These are phyloP conservation scores for Nymphalis polychloros DNA, from an alignment of 2,888 invertebrate species.

Conservation along the genomic window DNA sequence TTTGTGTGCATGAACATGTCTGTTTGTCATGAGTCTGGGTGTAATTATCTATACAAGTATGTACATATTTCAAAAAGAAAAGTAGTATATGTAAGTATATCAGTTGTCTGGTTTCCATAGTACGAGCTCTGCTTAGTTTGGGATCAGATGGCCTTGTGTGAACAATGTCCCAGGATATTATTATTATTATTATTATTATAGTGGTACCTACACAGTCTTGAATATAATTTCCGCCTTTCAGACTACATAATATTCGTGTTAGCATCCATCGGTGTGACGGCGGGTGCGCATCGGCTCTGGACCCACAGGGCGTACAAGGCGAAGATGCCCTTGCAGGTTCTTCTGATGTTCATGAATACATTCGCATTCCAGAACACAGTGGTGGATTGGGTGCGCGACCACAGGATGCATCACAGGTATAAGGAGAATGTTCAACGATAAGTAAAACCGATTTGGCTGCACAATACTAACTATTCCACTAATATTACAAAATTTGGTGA, in stretches of 20 bases:
- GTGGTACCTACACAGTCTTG: too few relatives aligned
- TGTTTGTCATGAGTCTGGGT: too few relatives aligned
- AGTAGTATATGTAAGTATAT: too few relatives aligned
- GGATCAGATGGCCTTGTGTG: too few relatives aligned
- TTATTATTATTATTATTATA: too few relatives aligned
- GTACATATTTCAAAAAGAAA: too few relatives aligned
- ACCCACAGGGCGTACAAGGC: slow-evolving; percentile 51
- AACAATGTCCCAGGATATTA: too few relatives aligned
- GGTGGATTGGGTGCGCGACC: slow-evolving; percentile 47
- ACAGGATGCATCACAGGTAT: slow-evolving; percentile 50
- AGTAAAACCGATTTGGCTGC: slow-evolving; percentile 43
- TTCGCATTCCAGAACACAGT: slow-evolving; percentile 48
- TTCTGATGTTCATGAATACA: slow-evolving; percentile 49
- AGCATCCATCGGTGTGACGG: slow-evolving; percentile 45
- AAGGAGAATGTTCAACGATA: too few relatives aligned
- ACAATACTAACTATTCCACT: background rate
- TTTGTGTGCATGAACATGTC: too few relatives aligned
- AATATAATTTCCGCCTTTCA: slow-evolving; percentile 26
- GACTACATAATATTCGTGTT: slow-evolving; percentile 35
- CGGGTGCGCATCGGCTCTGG: slow-evolving; percentile 51
- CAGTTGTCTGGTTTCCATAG: too few relatives aligned
- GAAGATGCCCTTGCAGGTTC: slow-evolving; percentile 44
- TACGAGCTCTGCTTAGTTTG: too few relatives aligned
- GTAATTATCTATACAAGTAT: too few relatives aligned
- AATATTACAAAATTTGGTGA: background rate